These are phyloP conservation scores for Rhogogaster chlorosoma DNA, from an alignment of 2,888 invertebrate genomes.

Conservation along the genomic window DNA sequence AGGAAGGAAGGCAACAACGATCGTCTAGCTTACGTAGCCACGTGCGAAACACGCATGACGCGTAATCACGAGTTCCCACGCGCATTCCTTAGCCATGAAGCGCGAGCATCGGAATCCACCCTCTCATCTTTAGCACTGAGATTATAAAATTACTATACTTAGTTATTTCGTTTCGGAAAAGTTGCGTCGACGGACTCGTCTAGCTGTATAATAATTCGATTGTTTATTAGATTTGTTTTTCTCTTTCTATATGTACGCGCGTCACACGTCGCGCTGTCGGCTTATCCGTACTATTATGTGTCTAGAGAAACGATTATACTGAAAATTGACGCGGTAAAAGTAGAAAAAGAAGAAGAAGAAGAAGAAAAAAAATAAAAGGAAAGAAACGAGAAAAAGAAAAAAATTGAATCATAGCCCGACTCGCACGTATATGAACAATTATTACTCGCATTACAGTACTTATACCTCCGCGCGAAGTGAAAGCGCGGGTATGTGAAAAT, in stretches of 20 bases:
- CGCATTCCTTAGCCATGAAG: slow-evolving; percentile 46
- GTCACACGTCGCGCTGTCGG: background rate
- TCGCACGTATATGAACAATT: background rate
- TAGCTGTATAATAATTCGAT: slow-evolving; percentile 15
- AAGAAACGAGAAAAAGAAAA: background rate
- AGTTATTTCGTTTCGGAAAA: slow-evolving; percentile 28
- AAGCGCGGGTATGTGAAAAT: background rate
- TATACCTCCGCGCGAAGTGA: too few species aligned
- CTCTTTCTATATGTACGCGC: background rate
- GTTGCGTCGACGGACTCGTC: background rate
- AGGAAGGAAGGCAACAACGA: background rate
- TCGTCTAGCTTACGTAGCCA: background rate
- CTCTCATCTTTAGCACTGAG: slow-evolving; percentile 27
- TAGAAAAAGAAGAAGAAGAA: background rate
- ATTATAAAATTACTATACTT: slow-evolving; percentile 43
- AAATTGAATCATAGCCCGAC: background rate
- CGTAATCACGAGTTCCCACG: slow-evolving; percentile 53
- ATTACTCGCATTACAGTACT: background rate
- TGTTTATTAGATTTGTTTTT: background rate
- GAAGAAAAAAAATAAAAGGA: background rate
- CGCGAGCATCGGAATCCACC: slow-evolving; percentile 25
- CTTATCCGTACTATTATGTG: background rate
- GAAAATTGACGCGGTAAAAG: background rate
- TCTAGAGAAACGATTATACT: background rate
- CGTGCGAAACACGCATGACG: slow-evolving; percentile 44